These are phyloP conservation scores for Taurulus bubalis DNA, from an alignment of 2,113 vertebrate genomes.

Conservation along the genomic window DNA sequence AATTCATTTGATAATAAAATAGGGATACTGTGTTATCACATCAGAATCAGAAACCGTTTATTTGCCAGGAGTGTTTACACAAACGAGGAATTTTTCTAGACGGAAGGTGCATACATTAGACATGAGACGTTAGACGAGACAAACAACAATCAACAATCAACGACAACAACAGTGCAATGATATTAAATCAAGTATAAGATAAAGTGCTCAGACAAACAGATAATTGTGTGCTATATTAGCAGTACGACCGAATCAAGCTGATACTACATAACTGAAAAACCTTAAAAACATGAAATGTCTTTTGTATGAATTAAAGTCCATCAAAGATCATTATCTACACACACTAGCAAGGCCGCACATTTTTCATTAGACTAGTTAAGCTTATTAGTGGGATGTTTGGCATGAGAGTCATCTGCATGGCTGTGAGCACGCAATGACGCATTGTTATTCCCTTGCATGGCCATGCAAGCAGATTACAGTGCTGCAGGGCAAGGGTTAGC, in stretches of 20 bases:
- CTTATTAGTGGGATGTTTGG: slow-evolving; percentile 25
- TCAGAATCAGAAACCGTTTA: too few species aligned
- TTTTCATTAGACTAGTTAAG: neutral
- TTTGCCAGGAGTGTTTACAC: too few species aligned
- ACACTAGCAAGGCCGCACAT: neutral
- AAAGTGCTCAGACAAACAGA: too few species aligned
- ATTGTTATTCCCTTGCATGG: slow-evolving; percentile 48
- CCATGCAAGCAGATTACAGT: slow-evolving; percentile 52
- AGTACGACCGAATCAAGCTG: neutral
- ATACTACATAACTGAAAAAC: neutral
- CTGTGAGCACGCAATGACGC: slow-evolving; percentile 26
- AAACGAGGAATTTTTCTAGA: too few species aligned
- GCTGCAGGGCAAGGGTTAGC: slow-evolving; percentile 55
- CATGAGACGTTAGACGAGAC: too few species aligned
- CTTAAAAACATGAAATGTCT: neutral
- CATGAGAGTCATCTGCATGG: slow-evolving; percentile 17
- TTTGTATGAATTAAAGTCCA: neutral
- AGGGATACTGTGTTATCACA: neutral
- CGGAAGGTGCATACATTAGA: too few species aligned
- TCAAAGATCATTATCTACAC: neutral
- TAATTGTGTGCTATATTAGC: neutral
- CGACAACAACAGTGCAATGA: too few species aligned
- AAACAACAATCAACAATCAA: too few species aligned
- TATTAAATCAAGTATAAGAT: too few species aligned
- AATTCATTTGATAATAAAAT: neutral